Percentiles rank a stretch among this genome's conserved stretches.
phyloP scores from a whole-genome alignment of 2,113 vertebrate species.

The Periophthalmus modestus region DNA sequence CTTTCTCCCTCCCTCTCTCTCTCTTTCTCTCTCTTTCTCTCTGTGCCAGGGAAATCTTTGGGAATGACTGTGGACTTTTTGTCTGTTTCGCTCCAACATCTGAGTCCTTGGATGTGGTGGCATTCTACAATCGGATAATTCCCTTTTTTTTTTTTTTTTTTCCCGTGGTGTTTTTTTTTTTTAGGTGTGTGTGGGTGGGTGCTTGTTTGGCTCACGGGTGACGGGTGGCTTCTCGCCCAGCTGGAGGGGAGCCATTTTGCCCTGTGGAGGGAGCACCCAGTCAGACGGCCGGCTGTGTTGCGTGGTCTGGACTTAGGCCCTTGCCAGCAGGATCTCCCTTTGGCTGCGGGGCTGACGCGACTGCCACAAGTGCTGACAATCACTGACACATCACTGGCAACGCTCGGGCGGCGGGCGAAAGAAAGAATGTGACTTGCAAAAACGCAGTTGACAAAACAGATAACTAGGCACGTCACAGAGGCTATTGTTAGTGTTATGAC shows the following conservation, averaged over 20 bases:
- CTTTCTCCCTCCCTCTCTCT: constrained; percentile 24
- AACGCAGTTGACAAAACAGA: not conserved
- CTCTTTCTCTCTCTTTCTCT: constrained; percentile 22
- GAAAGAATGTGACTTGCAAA: constrained; percentile 10
- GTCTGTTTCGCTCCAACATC: constrained; percentile 71
- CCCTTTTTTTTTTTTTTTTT: constrained; percentile 66
- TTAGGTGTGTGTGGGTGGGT: constrained; percentile 57
- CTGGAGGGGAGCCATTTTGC: constrained; percentile 71
- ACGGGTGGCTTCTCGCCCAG: constrained; percentile 69
- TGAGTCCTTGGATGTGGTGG: constrained; percentile 72
- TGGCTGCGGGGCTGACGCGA: constrained; percentile 58
- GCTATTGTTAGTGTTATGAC: not conserved
- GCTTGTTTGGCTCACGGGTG: constrained; percentile 62
- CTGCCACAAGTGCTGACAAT: constrained; percentile 49
- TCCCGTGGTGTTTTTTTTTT: constrained; percentile 47
- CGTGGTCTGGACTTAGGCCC: constrained; percentile 52
- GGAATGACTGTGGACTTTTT: constrained; percentile 73
- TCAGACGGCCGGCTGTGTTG: constrained; percentile 22
- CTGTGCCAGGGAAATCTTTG: constrained; percentile 67
- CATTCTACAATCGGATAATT: constrained; percentile 73
- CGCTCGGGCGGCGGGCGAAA: constrained; percentile 24
- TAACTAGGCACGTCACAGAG: not conserved
- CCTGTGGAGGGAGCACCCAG: constrained; percentile 64
- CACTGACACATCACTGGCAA: constrained; percentile 62
- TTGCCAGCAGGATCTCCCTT: constrained; percentile 68